phyloP scores from a whole-genome alignment of 1,140 invertebrate genomes.

The Pinna nobilis region DNA sequence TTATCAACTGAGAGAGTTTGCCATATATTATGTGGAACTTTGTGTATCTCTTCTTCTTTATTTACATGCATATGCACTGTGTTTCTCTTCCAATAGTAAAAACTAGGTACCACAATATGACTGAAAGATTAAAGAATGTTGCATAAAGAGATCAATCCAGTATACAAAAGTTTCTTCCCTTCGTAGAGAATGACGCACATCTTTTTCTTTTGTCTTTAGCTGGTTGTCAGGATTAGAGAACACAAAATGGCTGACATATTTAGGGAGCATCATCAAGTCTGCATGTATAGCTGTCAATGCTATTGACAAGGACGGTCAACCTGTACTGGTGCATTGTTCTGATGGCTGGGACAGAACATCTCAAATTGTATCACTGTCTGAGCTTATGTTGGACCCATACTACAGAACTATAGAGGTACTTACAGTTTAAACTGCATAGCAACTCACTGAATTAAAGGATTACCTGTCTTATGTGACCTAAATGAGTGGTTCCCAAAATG shows the following conservation, averaged over 20 bases:
- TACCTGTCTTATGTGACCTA: too few species aligned
- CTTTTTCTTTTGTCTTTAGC: slow-evolving; percentile 76
- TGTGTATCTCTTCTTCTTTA: too few species aligned
- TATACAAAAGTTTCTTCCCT: too few species aligned
- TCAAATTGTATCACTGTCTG: slow-evolving; percentile 92
- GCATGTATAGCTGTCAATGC: slow-evolving; percentile 87
- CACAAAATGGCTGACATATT: slow-evolving; percentile 92
- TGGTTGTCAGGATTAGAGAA: slow-evolving; percentile 90
- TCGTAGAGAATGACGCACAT: background rate
- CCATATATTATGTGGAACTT: too few species aligned
- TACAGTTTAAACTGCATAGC: too few species aligned
- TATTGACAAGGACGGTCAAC: slow-evolving; percentile 80
- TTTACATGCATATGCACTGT: background rate
- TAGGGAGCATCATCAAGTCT: slow-evolving; percentile 87
- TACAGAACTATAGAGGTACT: slow-evolving; percentile 92
- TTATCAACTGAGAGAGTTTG: too few species aligned
- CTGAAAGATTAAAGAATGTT: background rate
- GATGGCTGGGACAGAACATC: slow-evolving; percentile 98
- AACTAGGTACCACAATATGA: too few species aligned
- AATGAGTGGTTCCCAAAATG: too few species aligned
- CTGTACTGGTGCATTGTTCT: slow-evolving; percentile 94
- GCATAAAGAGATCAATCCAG: too few species aligned
- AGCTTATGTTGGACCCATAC: slow-evolving; percentile 94
- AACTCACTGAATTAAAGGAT: too few species aligned
- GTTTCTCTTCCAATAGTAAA: too few species aligned